Evolutionary conservation across 2,113 vertebrate species (phyloP), one percentile per base, ranked within the genome.

Genomic region (Nothocercus julius): DNA sequence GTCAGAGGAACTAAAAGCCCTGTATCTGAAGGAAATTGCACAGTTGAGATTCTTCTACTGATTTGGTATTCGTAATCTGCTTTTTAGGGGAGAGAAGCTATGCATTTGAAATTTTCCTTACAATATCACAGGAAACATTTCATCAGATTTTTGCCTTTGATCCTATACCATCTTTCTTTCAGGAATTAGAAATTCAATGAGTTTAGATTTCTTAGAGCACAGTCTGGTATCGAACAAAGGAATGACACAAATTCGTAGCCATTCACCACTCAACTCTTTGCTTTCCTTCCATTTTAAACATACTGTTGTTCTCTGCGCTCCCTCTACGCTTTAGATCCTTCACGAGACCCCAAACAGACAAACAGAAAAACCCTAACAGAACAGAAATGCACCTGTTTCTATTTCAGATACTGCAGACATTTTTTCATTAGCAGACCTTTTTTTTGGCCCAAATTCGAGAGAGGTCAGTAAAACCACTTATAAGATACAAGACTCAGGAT

Each of bases 1-100:
- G 90, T 66, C 53, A 88, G 56, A 5, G 15, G 54, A 47, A 92
- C 79, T 84, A 89, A 96, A 95, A 95, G 78, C 47, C 75, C 45
- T 78, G 76, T n/a, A 67, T 78, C 79, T 87, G 80, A 87, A 90
- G 62, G 51, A 59, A 94, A 81, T 30, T 12, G 59, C 73, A 90
- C 79, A 61, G 10, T 32, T 67, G 56, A 83, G 62, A 73, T 56
- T n/a, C 24, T 68, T 77, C 30, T 81, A 75, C 44, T 58, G 19
- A 64, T 40, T 30, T 45, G 34, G 34, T 66, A 58, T 79, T 82
- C 85, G 64, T 75, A 90, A 80, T 82, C 32, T 79, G 36, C 4
- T 68, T 87, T 93, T 80, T 49, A 59, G 10, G 11, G 28, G 13
- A 76, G 63, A 85, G 28, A 79, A 93, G 25, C 21, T 66, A 88